Conservation (phyloP, 2,113 vertebrate species). For the Plecotus auritus region DNA sequence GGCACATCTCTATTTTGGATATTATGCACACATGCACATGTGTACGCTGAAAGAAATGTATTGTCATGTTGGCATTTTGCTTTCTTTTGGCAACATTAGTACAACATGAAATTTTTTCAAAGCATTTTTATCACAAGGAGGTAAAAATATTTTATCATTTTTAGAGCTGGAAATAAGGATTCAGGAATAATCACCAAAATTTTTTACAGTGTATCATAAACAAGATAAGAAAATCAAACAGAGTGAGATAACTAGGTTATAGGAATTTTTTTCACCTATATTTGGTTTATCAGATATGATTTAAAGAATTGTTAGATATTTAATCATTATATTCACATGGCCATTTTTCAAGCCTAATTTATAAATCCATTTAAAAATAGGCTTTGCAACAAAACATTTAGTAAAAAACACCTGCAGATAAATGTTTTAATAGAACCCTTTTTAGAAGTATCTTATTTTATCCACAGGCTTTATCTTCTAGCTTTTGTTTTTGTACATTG, state of each 20-base stretch:
- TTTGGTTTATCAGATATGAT: neutral
- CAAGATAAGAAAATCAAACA: neutral
- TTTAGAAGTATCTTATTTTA: neutral
- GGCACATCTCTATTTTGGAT: neutral
- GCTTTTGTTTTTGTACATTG: neutral
- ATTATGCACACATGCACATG: neutral
- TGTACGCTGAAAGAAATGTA: neutral
- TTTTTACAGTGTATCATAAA: neutral
- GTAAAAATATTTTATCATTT: neutral
- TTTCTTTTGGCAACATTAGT: slow-evolving; percentile 14
- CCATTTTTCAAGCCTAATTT: neutral
- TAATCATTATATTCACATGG: neutral
- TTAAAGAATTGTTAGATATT: slow-evolving; percentile 15
- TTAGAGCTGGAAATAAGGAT: neutral
- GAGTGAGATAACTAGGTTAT: neutral
- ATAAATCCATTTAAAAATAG: slow-evolving; percentile 23
- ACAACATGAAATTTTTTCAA: neutral
- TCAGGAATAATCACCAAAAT: neutral
- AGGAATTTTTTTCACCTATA: neutral
- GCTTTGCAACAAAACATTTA: slow-evolving; percentile 4
- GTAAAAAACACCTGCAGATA: neutral
- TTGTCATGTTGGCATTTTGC: neutral
- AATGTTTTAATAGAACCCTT: neutral
- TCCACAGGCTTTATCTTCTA: neutral
- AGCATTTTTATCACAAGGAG: neutral